Evolutionary conservation across 2,113 vertebrate genomes (phyloP).

Genomic region (Merops nubicus): DNA sequence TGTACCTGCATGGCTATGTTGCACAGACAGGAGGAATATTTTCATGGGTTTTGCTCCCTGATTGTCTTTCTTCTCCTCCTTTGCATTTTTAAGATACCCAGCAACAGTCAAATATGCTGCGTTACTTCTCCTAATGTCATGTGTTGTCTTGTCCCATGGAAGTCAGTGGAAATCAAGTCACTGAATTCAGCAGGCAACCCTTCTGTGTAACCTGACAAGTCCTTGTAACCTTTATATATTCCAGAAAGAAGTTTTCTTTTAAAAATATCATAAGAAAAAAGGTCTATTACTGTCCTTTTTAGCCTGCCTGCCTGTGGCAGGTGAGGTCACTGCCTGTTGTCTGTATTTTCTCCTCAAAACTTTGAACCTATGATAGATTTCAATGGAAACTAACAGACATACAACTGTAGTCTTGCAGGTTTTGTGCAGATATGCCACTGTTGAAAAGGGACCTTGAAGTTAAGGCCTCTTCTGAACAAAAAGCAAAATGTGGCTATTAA

Average conservation of each 20-base stretch:
- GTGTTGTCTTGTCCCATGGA: neutral
- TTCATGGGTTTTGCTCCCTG: neutral
- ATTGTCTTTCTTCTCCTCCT: neutral
- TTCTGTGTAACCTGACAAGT: neutral
- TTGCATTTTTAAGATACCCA: neutral
- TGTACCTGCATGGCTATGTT: neutral
- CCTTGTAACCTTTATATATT: neutral
- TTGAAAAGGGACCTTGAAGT: neutral
- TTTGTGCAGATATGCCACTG: neutral
- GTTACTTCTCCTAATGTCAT: neutral
- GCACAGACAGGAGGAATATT: neutral
- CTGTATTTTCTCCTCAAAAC: neutral
- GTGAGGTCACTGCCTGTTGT: neutral
- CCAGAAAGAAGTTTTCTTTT: neutral
- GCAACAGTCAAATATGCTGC: neutral
- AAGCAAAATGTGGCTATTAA: neutral
- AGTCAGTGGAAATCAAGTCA: neutral
- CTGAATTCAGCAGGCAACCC: neutral
- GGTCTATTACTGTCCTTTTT: no score
- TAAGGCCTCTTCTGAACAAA: neutral
- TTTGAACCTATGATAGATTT: neutral
- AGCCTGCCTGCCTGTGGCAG: neutral
- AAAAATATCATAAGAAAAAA: neutral
- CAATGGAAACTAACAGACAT: neutral
- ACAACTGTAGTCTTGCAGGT: neutral